Evolutionary conservation across 1,140 invertebrate species (phyloP).

Genomic region (Steinernema khuongi): DNA sequence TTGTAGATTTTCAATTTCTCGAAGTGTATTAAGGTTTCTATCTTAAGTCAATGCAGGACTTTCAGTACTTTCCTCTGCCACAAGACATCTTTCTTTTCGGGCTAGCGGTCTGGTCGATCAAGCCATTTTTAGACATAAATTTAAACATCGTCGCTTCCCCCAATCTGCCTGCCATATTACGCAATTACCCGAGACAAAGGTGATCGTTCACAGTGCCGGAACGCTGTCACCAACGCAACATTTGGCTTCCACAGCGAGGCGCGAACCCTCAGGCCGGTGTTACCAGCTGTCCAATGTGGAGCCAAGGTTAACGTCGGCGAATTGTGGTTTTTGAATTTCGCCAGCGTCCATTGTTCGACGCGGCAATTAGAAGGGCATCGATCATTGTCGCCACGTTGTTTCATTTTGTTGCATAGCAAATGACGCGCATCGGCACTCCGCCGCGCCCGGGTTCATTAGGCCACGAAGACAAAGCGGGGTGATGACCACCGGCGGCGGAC

Average conservation of each 20-base stretch:
- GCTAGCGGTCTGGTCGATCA: no score
- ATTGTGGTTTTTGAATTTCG: constrained; percentile 14
- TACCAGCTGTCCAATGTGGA: neutral
- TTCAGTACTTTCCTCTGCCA: no score
- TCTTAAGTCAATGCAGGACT: no score
- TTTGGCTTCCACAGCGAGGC: no score
- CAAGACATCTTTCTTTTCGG: no score
- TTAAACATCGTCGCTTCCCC: no score
- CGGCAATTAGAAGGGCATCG: constrained; percentile 3
- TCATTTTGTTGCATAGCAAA: constrained; percentile 13
- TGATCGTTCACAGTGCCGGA: neutral
- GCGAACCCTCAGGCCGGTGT: neutral
- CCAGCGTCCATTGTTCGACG: neutral
- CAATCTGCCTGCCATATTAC: neutral
- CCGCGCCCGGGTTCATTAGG: neutral
- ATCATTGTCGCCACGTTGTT: constrained; percentile 13
- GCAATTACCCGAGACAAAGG: neutral
- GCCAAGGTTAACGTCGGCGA: neutral
- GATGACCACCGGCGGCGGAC: neutral
- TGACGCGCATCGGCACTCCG: constrained; percentile 5
- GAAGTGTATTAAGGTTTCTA: no score
- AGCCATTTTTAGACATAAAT: no score
- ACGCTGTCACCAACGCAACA: neutral
- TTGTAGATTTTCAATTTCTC: no score
- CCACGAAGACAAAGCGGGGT: constrained; percentile 2